Conservation (phyloP, 2,113 vertebrate species). For the Melanocharis versteri region DNA sequence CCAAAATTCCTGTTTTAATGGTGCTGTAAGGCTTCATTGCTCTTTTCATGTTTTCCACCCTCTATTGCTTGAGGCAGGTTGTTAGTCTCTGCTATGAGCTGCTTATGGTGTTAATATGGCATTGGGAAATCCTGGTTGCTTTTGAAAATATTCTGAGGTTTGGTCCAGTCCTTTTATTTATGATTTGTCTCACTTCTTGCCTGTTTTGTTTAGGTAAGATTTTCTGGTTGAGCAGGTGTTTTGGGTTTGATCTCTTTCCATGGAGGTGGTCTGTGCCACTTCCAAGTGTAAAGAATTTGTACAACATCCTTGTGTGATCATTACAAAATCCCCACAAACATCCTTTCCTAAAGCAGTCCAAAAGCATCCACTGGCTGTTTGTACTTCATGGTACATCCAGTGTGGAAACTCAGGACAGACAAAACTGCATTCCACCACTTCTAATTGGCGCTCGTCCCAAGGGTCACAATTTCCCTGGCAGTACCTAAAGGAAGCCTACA, state of each 20-base stretch:
- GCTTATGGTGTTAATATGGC: background rate
- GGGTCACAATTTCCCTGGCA: background rate
- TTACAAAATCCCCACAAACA: background rate
- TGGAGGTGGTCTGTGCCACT: background rate
- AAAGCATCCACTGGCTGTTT: background rate
- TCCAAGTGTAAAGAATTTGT: background rate
- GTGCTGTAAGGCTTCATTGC: background rate
- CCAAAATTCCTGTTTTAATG: background rate
- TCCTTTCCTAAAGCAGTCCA: background rate
- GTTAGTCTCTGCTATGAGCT: background rate
- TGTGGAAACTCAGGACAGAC: background rate
- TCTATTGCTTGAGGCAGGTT: background rate
- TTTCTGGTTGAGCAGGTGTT: background rate
- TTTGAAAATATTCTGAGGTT: background rate
- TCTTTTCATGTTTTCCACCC: background rate
- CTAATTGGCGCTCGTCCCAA: background rate
- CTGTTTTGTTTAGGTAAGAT: background rate
- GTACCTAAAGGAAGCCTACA: background rate
- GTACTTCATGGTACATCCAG: background rate
- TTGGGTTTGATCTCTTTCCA: background rate
- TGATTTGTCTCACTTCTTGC: background rate
- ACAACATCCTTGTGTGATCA: background rate
- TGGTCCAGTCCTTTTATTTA: background rate
- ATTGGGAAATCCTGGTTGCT: background rate
- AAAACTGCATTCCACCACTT: background rate